Evolutionary conservation across 2,113 vertebrate species (phyloP), one percentile per base, ranked within the genome.

Genomic region (Cavia aperea): DNA sequence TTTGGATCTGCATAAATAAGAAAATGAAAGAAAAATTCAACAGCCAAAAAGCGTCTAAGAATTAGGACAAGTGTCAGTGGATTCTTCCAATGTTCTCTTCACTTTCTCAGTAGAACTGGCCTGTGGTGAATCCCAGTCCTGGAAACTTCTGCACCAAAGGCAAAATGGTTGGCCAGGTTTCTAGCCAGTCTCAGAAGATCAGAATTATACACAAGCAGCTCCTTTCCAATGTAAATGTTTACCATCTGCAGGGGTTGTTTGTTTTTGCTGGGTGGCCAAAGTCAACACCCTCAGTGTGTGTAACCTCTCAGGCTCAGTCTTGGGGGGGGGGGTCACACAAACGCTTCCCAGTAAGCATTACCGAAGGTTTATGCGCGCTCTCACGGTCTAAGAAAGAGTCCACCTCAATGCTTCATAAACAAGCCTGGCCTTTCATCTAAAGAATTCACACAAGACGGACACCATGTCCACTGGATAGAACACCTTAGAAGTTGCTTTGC

Each of bases 401-500:
- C 4, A 4, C 12, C 31, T 56, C 68, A 3, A 29, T 29, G 58
- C 81, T 72, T 65, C 31, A 19, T 46, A 49, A 31, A 16, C 26
- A 87, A 26, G 16, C 10, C 43, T 9, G 18, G 66, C 29, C 39
- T 81, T 77, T 62, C 19, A 16, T 39, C 73, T 39, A 11, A 56
- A 94, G 81, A 5, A 79, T 7, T 46, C 58, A 81, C 58, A 85
- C 66, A 60, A 31, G 90, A 91, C 16, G 10, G 72, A 60, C 46
- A 93, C 94, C 79, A 58, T 56, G 16, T 88, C 89, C 93, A n/a
- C 92, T 89, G 73, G 72, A 79, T 1, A 16, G 91, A 90, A 82
- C 39, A 85, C 79, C 86, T 93, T 86, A 93, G 95, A 95, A 96
- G 90, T 51, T 65, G 19, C 89, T 92, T 93, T 33, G 60, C 63